Base-by-base conservation (phyloP, 2,797 vertebrate genomes). In the Cryptoprocta ferox region DNA sequence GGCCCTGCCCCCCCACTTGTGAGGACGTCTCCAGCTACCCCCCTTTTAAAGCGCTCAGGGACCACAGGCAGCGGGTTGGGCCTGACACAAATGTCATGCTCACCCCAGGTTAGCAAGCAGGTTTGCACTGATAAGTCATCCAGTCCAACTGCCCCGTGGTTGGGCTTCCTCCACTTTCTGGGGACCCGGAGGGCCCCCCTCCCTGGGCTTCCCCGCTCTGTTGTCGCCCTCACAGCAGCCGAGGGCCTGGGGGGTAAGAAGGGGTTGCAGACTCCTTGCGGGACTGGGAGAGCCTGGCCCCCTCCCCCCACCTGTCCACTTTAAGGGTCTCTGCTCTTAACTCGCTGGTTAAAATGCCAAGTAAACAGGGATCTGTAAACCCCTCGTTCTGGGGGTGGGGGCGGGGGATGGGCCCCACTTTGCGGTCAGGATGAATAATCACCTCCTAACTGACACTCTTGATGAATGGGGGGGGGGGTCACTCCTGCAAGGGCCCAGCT, bases 341-440 rank as follows among this genome's bases (percentile, higher is more conserved):
- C 32, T 56, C n/a, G 6, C 78, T 92, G 59, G 63, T 92, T 85
- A 65, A 95, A 95, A 94, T 80, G 96, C 91, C 94, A 88, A 87
- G 75, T 76, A 78, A 91, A 80, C 79, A 85, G 59, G 32, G 53
- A 80, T 39, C 35, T 75, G 16, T 68, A 76, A 59, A 13, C 56
- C 65, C 32, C 21, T 81, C 28, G 35, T 61, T 68, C 56, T 61
- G 19, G 6, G 45, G 32, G 66, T 32, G 50, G 6, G 6, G 32
- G 66, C 26, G 15, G 48, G 12, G 53, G n/a, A 59, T 15, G 11
- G 16, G 39, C 35, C 66, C 35, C 45, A 19, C 73, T 81, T 32
- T 42, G 48, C 76, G 48, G 18, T 26, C 50, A 19, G 59, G 11
- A 32, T 92, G 76, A 73, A 71, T 83, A 83, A 73, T 70, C n/a